A percentile compares a stretch with the other conserved stretches of the same genome.
Evolutionary conservation across 2,797 vertebrate genomes (phyloP).

Genomic region (Echeneis naucrates): DNA sequence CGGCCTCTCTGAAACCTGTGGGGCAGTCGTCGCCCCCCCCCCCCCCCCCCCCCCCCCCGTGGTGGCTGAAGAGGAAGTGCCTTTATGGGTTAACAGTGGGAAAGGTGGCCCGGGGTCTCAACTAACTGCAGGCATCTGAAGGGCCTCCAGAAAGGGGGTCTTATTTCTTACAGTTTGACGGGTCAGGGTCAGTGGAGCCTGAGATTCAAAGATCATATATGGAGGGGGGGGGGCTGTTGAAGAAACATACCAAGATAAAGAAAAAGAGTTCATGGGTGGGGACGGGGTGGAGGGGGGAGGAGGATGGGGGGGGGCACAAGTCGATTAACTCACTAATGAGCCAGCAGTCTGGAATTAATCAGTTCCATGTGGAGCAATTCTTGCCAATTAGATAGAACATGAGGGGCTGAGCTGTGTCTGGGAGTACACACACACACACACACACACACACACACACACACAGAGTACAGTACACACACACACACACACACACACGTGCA

Average conservation of each 20-base stretch:
- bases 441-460: slow-evolving; percentile 5
- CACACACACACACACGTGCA: not conserved
- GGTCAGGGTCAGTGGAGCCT: slow-evolving; percentile 69
- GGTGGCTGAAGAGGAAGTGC: slow-evolving; percentile 61
- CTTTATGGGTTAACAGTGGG: slow-evolving; percentile 72
- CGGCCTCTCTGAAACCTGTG: slow-evolving; percentile 16
- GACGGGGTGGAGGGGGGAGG: slow-evolving; percentile 18
- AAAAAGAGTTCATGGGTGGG: not conserved
- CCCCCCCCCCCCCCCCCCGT: slow-evolving; percentile 23
- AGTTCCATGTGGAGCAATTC: slow-evolving; percentile 84
- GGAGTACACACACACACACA: slow-evolving; percentile 63
- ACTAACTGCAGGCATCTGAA: slow-evolving; percentile 65
- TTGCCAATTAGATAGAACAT: slow-evolving; percentile 79
- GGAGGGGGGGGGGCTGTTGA: slow-evolving; percentile 20
- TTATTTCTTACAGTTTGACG: slow-evolving; percentile 72
- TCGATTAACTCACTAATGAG: slow-evolving; percentile 87
- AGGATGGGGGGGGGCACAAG: slow-evolving; percentile 55
- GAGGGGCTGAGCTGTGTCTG: slow-evolving; percentile 69
- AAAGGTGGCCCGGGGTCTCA: slow-evolving; percentile 66
- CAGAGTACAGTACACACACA: slow-evolving; percentile 5
- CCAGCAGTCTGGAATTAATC: slow-evolving; percentile 86
- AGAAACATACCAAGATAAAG: slow-evolving; percentile 19
- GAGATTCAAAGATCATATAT: slow-evolving; percentile 44
- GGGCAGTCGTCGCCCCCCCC: no score
- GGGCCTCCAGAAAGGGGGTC: slow-evolving; percentile 60